A percentile compares a stretch with the other conserved stretches of the same genome.
phyloP scores from a whole-genome alignment of 1,140 invertebrate species.

The Drosophila triauraria region DNA sequence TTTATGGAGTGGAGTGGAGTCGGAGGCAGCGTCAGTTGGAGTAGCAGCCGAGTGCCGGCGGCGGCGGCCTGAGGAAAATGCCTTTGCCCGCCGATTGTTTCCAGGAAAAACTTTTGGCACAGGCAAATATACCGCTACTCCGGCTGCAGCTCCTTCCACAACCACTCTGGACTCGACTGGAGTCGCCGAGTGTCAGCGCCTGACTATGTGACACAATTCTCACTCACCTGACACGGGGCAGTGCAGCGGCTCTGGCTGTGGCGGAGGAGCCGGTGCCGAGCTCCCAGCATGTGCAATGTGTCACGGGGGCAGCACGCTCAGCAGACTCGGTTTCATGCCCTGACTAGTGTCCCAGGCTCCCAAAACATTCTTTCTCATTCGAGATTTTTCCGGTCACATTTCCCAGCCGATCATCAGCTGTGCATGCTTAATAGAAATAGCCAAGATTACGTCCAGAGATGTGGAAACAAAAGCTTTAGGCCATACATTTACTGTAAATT shows the following conservation, averaged over 20 bases:
- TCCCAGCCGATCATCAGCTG: slow-evolving; percentile 39
- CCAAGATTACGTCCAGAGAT: slow-evolving; percentile 2
- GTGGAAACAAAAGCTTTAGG: not conserved
- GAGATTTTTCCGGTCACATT: slow-evolving; percentile 38
- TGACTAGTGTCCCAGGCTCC: slow-evolving; percentile 28
- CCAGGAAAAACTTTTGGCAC: slow-evolving; percentile 75
- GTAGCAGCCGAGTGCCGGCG: slow-evolving; percentile 16
- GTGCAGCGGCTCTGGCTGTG: slow-evolving; percentile 31
- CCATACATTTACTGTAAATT: not conserved
- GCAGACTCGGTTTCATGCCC: slow-evolving; percentile 39
- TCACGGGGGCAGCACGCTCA: slow-evolving; percentile 78
- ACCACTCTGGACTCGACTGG: slow-evolving; percentile 31
- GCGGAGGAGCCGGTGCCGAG: slow-evolving; percentile 21
- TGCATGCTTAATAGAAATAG: slow-evolving; percentile 25
- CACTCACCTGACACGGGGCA: slow-evolving; percentile 75
- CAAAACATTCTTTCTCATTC: slow-evolving; percentile 17
- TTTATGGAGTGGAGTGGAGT: slow-evolving; percentile 82
- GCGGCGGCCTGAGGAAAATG: slow-evolving; percentile 52
- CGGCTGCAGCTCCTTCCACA: slow-evolving; percentile 26
- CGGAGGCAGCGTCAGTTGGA: slow-evolving; percentile 37
- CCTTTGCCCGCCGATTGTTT: slow-evolving; percentile 74
- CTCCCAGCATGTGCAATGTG: slow-evolving; percentile 75
- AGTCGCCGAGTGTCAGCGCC: slow-evolving; percentile 72
- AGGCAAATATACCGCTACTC: slow-evolving; percentile 79
- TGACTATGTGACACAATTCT: slow-evolving; percentile 84